Evolutionary conservation across 1,140 invertebrate species (phyloP).

Genomic region (Calliphora vicina): DNA sequence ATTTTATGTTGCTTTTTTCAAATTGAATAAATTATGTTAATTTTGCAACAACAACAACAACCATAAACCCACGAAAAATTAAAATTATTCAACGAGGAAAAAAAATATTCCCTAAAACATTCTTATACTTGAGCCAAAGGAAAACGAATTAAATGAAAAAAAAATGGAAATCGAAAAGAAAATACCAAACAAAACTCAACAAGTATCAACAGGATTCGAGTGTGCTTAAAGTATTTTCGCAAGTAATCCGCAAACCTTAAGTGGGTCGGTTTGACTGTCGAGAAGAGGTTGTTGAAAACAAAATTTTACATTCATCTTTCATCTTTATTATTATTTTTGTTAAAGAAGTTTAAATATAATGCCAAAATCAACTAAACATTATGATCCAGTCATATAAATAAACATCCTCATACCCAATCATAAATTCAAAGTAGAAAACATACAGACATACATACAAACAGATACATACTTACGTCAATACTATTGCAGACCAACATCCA

Average conservation of each 20-base stretch:
- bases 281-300: not conserved
- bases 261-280: slow-evolving; percentile 19
- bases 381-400: not conserved
- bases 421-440: no score
- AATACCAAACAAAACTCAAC: slow-evolving; percentile 30
- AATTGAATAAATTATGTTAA: slow-evolving; percentile 35
- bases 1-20: slow-evolving; percentile 26
- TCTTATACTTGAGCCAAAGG: not conserved
- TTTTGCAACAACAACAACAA: not conserved
- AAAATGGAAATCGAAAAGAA: slow-evolving; percentile 19
- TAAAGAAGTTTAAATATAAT: not conserved
- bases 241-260: slow-evolving; percentile 35
- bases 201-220: slow-evolving; percentile 34
- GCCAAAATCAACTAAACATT: not conserved
- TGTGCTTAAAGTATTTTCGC: slow-evolving; percentile 31
- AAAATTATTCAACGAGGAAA: not conserved
- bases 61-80: not conserved
- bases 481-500: not conserved
- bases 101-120: not conserved
- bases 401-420: not conserved
- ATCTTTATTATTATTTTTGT: not conserved
- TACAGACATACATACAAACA: not conserved
- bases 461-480: not conserved
- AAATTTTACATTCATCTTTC: slow-evolving; percentile 5
- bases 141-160: slow-evolving; percentile 15